Evolutionary conservation across 1,140 invertebrate genomes (phyloP), one percentile per base, ranked within the genome.

Genomic region (Zaprionus tsacasi): DNA sequence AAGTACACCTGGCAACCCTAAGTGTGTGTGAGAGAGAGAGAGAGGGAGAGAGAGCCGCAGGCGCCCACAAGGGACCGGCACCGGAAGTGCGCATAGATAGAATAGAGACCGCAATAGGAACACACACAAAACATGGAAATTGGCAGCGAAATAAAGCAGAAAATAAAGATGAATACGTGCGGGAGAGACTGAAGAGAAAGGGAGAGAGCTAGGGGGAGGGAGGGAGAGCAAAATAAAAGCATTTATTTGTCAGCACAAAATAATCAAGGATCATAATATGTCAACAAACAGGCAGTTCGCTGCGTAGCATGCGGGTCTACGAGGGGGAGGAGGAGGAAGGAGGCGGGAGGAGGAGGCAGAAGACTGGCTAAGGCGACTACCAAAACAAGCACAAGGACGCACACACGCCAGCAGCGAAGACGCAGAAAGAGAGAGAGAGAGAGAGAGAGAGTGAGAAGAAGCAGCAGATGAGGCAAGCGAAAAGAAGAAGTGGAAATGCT

Each of bases 211-310:
- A 55, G n/a, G 30, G 60, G 10, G n/a, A 55, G 60, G 55, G 38
- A n/a, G 55, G 72, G 43, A 70, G 57, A 72, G 63, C 57, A 79
- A 82, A 82, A 88, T 78, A 82, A 87, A 89, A 83, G 85, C 85
- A 88, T 88, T 86, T 88, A 88, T 88, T 88, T 88, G 83, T 88
- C 83, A 88, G 83, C 83, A 88, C 77, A 88, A 88, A 88, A 89
- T 88, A 88, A 88, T 89, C 83, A 88, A 88, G 83, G 83, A 88
- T 88, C 83, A 88, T 88, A 88, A 88, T 83, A 88, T 88, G 85
- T 88, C 83, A 88, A 88, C 83, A 88, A 88, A 89, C 82, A 78
- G 33, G 12, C 17, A 43, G 57, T 30, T 15, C 17, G 58, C 45
- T 36, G 61, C 33, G 30, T 5, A 35, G 48, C 11, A 45, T 27